These are phyloP conservation scores for Diadema setosum DNA, from an alignment of 35 echinoderm and acorn worm species.

Conservation along the genomic window DNA sequence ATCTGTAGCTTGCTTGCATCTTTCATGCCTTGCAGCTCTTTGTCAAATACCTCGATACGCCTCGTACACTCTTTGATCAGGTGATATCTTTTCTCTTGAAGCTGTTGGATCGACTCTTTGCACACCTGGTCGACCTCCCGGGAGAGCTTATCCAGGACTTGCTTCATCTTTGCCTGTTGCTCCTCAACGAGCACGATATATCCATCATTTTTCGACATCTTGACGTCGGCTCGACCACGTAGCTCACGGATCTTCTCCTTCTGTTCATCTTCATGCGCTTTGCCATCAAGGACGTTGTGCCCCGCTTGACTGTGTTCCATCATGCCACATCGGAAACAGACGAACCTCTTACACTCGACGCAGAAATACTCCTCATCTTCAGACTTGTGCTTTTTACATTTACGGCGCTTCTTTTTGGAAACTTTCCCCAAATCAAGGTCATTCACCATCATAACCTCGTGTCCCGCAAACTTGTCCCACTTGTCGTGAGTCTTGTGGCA, in stretches of 20 bases:
- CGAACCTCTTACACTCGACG: neutral
- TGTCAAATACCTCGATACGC: neutral
- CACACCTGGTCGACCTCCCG: neutral
- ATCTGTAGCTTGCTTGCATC: neutral
- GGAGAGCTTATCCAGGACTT: neutral
- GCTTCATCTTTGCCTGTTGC: neutral
- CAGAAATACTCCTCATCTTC: neutral
- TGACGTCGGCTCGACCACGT: neutral
- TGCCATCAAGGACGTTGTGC: neutral
- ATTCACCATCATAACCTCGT: neutral
- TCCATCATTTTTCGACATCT: neutral
- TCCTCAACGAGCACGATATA: neutral
- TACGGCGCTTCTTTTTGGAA: neutral
- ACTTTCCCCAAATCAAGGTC: neutral
- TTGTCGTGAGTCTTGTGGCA: neutral
- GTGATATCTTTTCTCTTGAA: neutral
- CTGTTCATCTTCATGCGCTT: neutral
- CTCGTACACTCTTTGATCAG: neutral
- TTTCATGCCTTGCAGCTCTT: neutral
- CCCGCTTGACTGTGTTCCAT: neutral
- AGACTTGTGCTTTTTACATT: neutral
- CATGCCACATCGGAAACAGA: slow-evolving; percentile 4
- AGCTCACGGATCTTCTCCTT: neutral
- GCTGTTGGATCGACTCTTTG: neutral
- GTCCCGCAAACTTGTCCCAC: neutral